phyloP scores from a whole-genome alignment of 2,113 vertebrate genomes.

The Geothlypis trichas region DNA sequence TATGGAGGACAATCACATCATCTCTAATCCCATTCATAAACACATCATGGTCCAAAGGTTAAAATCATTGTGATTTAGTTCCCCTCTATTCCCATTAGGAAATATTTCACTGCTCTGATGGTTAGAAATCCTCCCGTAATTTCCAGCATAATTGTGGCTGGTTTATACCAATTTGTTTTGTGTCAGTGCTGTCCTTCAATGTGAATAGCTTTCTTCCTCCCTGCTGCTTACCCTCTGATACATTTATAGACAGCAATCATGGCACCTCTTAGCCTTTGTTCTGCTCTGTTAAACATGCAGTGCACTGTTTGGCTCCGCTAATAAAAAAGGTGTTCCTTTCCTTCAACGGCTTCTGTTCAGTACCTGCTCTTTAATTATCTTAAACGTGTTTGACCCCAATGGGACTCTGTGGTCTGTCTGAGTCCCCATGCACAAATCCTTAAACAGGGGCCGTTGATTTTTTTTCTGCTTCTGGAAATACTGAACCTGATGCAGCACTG shows the following conservation, averaged over 20 bases:
- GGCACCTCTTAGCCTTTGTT: constrained; percentile 13
- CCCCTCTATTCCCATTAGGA: not conserved
- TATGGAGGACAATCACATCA: not conserved
- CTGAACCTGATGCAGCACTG: not conserved
- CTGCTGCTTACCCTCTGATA: not conserved
- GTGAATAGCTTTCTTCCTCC: constrained; percentile 34
- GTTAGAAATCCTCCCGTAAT: constrained; percentile 4
- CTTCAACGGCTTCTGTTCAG: not conserved
- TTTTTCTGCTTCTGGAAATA: not conserved
- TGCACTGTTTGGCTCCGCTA: not conserved
- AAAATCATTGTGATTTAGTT: not conserved
- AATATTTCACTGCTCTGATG: not conserved
- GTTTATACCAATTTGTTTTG: constrained; percentile 38
- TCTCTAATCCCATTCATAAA: constrained; percentile 47
- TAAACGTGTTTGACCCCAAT: not conserved
- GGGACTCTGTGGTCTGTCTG: accelerated
- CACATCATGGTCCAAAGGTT: not conserved
- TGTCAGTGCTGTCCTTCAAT: not conserved
- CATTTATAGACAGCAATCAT: constrained; percentile 19
- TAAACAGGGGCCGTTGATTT: not conserved
- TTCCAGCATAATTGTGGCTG: not conserved
- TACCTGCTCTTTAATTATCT: not conserved
- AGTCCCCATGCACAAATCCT: not conserved
- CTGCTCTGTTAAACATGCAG: constrained; percentile 34
- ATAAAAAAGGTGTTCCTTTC: not conserved